Evolutionary conservation across 2,888 invertebrate genomes (phyloP).

Genomic region (Nomada flava): DNA sequence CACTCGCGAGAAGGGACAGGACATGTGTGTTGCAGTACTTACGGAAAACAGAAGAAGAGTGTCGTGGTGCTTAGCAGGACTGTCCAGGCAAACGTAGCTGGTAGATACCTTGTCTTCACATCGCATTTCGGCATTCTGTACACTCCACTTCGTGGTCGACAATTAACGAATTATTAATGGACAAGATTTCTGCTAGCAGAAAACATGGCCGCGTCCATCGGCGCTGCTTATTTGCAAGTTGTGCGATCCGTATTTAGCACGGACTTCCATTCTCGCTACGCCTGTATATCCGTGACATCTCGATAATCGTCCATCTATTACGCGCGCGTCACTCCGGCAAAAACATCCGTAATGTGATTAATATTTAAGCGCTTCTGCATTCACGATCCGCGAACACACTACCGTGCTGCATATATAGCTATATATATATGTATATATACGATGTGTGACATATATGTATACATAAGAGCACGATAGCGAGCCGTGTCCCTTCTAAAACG

Average conservation of each 20-base stretch:
- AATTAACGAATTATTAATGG: conserved; percentile 72
- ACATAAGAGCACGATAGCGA: conserved; percentile 26
- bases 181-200: conserved; percentile 82
- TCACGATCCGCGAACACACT: conserved; percentile 71
- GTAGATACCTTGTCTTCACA: conserved; percentile 98
- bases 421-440: conserved; percentile 23
- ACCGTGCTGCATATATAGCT: conserved; percentile 58
- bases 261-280: conserved; percentile 67
- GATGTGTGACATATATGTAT: conserved; percentile 4
- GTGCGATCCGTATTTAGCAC: conserved; percentile 62
- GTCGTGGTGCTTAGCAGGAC: conserved; percentile 96
- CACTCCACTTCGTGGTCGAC: conserved; percentile 66
- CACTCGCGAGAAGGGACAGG: conserved; percentile 28
- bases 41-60: conserved; percentile 99
- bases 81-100: conserved; percentile 99
- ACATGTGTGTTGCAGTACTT: conserved; percentile 86
- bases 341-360: conserved; percentile 75
- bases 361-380: conserved; percentile 71
- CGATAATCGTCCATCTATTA: conserved; percentile 70
- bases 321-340: conserved; percentile 73
- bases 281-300: conserved; percentile 60
- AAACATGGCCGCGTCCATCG: conserved; percentile 84
- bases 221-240: conserved; percentile 70
- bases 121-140: conserved; percentile 97
- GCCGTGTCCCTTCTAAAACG: conserved; percentile 46